A percentile compares a stretch with the other conserved stretches of the same genome.
Conservation (phyloP, 2,888 invertebrate species). For the Sclerodermus sp. region DNA sequence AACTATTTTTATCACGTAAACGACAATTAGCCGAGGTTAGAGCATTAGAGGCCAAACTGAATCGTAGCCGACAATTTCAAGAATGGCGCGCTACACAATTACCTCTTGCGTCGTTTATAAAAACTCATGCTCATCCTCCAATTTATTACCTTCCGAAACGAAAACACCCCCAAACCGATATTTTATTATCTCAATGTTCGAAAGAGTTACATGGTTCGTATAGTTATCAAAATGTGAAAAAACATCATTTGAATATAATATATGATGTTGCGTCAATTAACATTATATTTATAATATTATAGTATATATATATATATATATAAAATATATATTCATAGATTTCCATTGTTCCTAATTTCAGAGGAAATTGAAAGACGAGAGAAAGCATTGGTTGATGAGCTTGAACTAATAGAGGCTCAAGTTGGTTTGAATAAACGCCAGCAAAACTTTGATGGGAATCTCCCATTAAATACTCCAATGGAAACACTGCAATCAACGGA, state of each 20-base stretch:
- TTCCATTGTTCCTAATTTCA: conserved; percentile 16
- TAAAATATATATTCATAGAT: not conserved
- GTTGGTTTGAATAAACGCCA: conserved; percentile 43
- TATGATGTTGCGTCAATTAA: not conserved
- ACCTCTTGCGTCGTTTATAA: conserved; percentile 78
- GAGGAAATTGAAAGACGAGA: conserved; percentile 51
- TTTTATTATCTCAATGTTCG: conserved; percentile 45
- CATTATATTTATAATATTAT: too few species aligned
- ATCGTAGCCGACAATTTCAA: conserved; percentile 83
- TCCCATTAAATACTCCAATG: conserved; percentile 18
- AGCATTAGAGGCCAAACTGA: conserved; percentile 87
- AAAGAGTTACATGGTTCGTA: conserved; percentile 50
- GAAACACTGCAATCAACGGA: conserved; percentile 31
- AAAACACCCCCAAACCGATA: conserved; percentile 61
- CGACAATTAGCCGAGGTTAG: conserved; percentile 87
- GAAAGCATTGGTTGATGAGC: conserved; percentile 43
- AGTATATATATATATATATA: not conserved
- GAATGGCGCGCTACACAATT: conserved; percentile 82
- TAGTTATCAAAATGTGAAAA: too few species aligned
- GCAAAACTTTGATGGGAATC: conserved; percentile 36
- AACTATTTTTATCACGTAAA: conserved; percentile 82
- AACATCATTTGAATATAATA: not conserved
- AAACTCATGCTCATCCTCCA: conserved; percentile 83
- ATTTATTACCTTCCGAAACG: conserved; percentile 87
- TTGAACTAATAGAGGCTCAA: conserved; percentile 49